Percentiles rank a stretch among this genome's conserved stretches.
Conservation (phyloP, 2,797 vertebrate species). For the Myripristis murdjan region DNA sequence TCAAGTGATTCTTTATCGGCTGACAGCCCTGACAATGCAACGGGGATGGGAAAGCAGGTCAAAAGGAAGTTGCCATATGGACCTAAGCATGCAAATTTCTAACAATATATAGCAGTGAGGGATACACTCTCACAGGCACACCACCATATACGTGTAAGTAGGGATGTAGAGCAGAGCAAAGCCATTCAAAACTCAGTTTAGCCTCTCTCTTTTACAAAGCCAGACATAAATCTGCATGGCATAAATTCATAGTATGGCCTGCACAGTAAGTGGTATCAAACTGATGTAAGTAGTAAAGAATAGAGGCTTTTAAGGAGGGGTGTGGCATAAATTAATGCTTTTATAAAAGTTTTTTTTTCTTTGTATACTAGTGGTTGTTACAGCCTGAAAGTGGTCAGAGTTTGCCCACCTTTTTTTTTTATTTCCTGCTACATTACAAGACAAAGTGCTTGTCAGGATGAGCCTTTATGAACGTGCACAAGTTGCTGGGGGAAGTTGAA, state of each 20-base stretch:
- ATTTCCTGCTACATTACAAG: not conserved
- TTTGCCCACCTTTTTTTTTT: conserved; percentile 6
- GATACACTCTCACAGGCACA: conserved; percentile 66
- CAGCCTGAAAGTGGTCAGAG: not conserved
- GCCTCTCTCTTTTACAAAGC: conserved; percentile 36
- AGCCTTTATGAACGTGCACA: not conserved
- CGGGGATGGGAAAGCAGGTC: conserved; percentile 95
- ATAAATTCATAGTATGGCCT: conserved; percentile 24
- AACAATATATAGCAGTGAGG: conserved; percentile 86
- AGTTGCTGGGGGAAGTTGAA: not conserved
- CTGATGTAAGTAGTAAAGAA: conserved; percentile 7
- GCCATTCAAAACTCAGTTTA: conserved; percentile 37
- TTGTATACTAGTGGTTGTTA: not conserved
- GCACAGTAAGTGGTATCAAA: conserved; percentile 4
- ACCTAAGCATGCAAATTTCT: conserved; percentile 94
- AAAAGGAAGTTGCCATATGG: conserved; percentile 98
- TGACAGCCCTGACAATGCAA: conserved; percentile 97
- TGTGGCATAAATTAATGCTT: conserved; percentile 24
- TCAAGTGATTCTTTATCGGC: conserved; percentile 98
- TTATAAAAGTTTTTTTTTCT: conserved; percentile 21
- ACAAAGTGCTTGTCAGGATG: not conserved
- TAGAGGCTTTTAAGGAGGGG: conserved; percentile 2
- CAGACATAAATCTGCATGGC: conserved; percentile 35
- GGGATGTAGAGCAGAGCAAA: too few species aligned
- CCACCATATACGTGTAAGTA: conserved; percentile 54